A percentile compares a stretch with the other conserved stretches of the same genome.
Conservation (phyloP, 2,113 vertebrate genomes). For the Pyrgilauda ruficollis region DNA sequence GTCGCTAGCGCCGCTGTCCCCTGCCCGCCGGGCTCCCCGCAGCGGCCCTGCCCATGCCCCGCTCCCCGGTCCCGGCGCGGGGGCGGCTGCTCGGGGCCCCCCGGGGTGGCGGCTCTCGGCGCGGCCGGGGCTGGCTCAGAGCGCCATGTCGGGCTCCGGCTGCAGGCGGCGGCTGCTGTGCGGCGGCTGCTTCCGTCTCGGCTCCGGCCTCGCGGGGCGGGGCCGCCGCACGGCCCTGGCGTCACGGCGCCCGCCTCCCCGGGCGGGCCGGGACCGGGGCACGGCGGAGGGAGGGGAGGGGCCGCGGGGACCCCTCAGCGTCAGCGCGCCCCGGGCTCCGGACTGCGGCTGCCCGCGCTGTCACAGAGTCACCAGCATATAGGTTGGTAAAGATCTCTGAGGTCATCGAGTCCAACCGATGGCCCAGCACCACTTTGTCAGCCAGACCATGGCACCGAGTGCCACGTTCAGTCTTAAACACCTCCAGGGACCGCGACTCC, state of each 20-base stretch:
- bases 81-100: not conserved
- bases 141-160: constrained; percentile 37
- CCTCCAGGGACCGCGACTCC: not conserved
- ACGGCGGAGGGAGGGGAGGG: not conserved
- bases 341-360: rapidly evolving
- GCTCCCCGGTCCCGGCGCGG: not conserved
- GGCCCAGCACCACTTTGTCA: not conserved
- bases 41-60: constrained; percentile 46
- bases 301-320: rapidly evolving
- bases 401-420: not conserved
- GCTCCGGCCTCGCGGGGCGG: not conserved
- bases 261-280: not conserved
- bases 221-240: not conserved
- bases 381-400: not conserved
- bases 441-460: not conserved
- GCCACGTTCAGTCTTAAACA: not conserved
- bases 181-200: constrained; percentile 2
- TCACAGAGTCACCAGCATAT: too few species aligned
- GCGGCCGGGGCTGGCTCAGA: not conserved
- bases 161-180: not conserved
- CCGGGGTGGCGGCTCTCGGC: not conserved
- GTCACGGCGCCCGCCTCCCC: not conserved
- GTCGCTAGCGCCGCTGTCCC: not conserved
- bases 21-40: not conserved
- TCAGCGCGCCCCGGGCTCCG: rapidly evolving